Conservation (phyloP, 1,140 invertebrate genomes). For the Lasioglossum baleicum region DNA sequence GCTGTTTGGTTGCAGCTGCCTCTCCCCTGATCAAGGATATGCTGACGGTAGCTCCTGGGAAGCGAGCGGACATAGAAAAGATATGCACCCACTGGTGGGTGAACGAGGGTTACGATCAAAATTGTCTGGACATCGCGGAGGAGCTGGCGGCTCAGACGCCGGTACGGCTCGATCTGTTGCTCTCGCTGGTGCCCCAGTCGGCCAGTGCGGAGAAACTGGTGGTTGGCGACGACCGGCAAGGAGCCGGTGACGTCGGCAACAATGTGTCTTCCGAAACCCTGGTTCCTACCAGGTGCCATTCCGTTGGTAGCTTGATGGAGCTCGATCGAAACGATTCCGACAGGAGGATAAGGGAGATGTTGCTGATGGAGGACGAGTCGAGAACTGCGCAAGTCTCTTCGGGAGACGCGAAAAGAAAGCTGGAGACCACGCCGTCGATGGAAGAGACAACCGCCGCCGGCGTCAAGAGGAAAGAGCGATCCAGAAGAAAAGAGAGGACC, state of each 20-base stretch:
- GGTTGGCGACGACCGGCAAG: slow-evolving; percentile 78
- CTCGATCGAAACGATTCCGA: slow-evolving; percentile 81
- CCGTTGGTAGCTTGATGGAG: slow-evolving; percentile 85
- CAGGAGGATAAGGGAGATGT: slow-evolving; percentile 84
- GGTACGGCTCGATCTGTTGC: slow-evolving; percentile 91
- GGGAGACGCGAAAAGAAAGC: slow-evolving; percentile 84
- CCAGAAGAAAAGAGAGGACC: slow-evolving; percentile 73
- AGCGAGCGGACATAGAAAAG: slow-evolving; percentile 94
- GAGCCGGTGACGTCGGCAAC: slow-evolving; percentile 74
- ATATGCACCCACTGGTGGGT: slow-evolving; percentile 97
- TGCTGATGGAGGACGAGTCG: slow-evolving; percentile 81
- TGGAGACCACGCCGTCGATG: slow-evolving; percentile 85
- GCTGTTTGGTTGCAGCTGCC: slow-evolving; percentile 85
- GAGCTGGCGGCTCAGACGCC: slow-evolving; percentile 94
- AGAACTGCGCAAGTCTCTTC: slow-evolving; percentile 62
- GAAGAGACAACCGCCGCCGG: slow-evolving; percentile 80
- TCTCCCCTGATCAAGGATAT: slow-evolving; percentile 96
- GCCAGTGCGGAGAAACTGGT: slow-evolving; percentile 85
- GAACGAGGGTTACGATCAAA: slow-evolving; percentile 91
- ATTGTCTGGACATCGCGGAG: slow-evolving; percentile 92
- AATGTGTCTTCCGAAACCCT: slow-evolving; percentile 71
- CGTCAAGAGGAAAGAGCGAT: slow-evolving; percentile 82
- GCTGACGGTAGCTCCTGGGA: slow-evolving; percentile 93
- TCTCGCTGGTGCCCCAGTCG: slow-evolving; percentile 88
- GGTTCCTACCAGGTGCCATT: slow-evolving; percentile 83